Base-by-base conservation (phyloP, 2,888 invertebrate species). In the Polylopha cassiicola region DNA sequence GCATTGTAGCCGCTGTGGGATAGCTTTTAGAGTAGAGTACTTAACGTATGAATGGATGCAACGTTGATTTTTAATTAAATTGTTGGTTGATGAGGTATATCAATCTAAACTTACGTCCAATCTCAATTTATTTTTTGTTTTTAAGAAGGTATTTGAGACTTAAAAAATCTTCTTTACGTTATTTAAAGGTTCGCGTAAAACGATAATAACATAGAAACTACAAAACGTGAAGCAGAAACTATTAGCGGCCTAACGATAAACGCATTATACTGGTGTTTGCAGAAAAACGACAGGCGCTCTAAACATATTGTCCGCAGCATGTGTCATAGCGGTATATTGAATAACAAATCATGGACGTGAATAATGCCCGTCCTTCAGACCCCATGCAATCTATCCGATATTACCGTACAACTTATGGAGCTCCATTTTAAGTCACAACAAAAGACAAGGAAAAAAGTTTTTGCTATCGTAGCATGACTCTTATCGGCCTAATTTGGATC, bases 401-500 rank as follows among this genome's bases (percentile, higher is more conserved):
- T 62, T 60, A 59, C 58, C 51, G 51, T 53, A 44, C 53, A 61
- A 57, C 58, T 66, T 60, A 55, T 44, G 52, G 47, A 53, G 44
- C 45, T 52, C 51, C 55, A 43, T 50, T 39, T 42, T 43, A 51
- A 39, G 51, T 48, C 50, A 47, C 51, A 54, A 60, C 55, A 53
- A 58, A 65, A 55, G 64, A 67, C 65, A 70, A 70, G 71, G 74
- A 73, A 74, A 74, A 74, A 68, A 64, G 69, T 76, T 71, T 62
- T 61, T 55, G 63, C 48, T 52, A 55, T 51, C 63, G 60, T 58
- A 65, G 69, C 75, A 73, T 72, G 74, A 67, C 62, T 63, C 73
- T 77, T 79, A 80, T 79, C 78, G 65, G 69, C 59, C 75, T 78
- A 77, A 81, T 81, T 78, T 78, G 70, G 73, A 79, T 79, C 75